phyloP scores from a whole-genome alignment of 1,140 invertebrate species.

The Drosophila sp. region DNA sequence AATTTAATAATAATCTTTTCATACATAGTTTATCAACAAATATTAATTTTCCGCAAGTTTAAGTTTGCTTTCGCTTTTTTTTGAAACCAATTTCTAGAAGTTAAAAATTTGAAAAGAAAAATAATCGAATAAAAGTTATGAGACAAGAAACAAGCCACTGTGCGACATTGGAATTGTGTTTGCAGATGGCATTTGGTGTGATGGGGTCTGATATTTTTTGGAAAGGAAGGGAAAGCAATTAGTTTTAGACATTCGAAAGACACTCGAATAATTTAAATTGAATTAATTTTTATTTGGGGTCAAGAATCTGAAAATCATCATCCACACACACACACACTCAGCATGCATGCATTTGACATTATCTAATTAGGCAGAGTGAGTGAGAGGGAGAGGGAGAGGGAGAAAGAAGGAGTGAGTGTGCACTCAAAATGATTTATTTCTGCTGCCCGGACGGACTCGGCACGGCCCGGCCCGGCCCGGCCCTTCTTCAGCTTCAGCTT shows the following conservation, averaged over 20 bases:
- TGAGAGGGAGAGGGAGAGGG: neutral
- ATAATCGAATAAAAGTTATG: no score
- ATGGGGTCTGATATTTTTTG: neutral
- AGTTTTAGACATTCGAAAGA: slow-evolving; percentile 64
- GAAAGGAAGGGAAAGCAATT: slow-evolving; percentile 58
- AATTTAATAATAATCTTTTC: no score
- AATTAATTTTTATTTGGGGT: slow-evolving; percentile 63
- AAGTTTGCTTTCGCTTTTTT: no score
- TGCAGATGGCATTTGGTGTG: neutral
- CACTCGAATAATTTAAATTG: slow-evolving; percentile 77
- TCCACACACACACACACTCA: slow-evolving; percentile 16
- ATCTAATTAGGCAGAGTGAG: slow-evolving; percentile 70
- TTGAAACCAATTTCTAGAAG: no score
- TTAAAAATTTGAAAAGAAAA: no score
- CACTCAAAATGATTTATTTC: slow-evolving; percentile 70
- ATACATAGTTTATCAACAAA: no score
- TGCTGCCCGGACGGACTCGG: neutral
- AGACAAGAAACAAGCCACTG: no score
- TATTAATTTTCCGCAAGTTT: no score
- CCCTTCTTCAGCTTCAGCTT: neutral
- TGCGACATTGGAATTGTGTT: neutral
- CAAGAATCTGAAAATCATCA: slow-evolving; percentile 40
- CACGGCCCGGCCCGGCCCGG: no score
- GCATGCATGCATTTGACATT: slow-evolving; percentile 68
- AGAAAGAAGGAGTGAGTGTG: slow-evolving; percentile 16